A percentile compares a stretch with the other conserved stretches of the same genome.
Evolutionary conservation across 2,888 invertebrate genomes (phyloP).

Genomic region (Phymatocera aterrima): DNA sequence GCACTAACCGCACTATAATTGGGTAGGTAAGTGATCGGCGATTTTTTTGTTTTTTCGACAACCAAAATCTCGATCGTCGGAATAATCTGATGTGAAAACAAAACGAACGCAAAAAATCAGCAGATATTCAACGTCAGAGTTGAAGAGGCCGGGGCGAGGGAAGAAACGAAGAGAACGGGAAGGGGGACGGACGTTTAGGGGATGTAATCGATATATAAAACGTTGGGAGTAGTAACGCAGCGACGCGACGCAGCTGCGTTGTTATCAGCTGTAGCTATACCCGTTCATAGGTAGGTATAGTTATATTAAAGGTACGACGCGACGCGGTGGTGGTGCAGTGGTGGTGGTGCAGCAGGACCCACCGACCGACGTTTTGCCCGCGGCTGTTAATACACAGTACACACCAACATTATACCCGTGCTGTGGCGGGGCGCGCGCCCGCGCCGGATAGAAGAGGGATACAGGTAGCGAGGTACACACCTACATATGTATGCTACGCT

Average conservation of each 20-base stretch:
- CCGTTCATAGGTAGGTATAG: background rate
- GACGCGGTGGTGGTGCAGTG: background rate
- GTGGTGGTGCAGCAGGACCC: background rate
- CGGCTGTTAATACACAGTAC: slow-evolving; percentile 18
- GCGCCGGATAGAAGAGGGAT: background rate
- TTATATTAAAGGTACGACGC: background rate
- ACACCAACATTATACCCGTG: background rate
- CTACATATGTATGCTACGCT: background rate
- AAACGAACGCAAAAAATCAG: background rate
- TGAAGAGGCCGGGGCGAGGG: background rate
- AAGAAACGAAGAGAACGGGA: background rate
- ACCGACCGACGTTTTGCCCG: background rate
- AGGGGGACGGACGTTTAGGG: background rate
- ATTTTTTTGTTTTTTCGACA: background rate
- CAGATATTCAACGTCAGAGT: background rate
- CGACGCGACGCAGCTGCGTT: slow-evolving; percentile 11
- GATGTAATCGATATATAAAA: slow-evolving; percentile 32
- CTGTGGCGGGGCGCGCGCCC: no score
- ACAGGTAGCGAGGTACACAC: background rate
- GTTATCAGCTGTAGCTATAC: slow-evolving; percentile 26
- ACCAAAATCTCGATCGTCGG: background rate
- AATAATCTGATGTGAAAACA: background rate
- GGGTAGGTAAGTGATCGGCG: no score
- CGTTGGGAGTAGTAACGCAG: background rate
- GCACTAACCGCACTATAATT: no score